Base-by-base conservation (phyloP, 2,888 invertebrate genomes). In the Torymus texanus region DNA sequence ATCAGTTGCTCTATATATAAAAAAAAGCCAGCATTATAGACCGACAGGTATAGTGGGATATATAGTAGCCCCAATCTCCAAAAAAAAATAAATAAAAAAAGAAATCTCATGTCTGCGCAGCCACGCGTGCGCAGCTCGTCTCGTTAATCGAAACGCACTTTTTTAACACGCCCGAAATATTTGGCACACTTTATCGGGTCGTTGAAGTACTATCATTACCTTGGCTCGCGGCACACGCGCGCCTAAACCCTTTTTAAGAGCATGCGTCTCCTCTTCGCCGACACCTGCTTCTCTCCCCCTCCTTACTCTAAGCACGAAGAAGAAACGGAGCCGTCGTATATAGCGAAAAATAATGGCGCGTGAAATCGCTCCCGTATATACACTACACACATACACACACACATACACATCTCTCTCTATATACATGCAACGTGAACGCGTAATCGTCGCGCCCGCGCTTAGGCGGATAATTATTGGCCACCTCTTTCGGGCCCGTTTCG, bases 291-390 rank as follows among this genome's bases (percentile, higher is more conserved):
- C 14, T 3, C 29, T 61, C 53, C 21, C 14, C 4, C 29, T 61
- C 53, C 24, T 59, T 29, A 21, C 41, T 12, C 63, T 63, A 63
- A 18, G 13, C 63, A 55, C 5, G 11, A 21, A 16, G 3, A 2
- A 10, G 24, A 50, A 24, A 14, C 50, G 24, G 66, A 53, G 53
- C 29, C 72, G 58, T 55, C 73, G 58, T 74, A 21, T 21, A 21
- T 21, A 71, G 78, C 66, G 59, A 63, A 77, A 68, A 72, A 75
- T 78, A 75, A 81, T 81, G 75, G 71, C 75, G 78, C 78, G 78
- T 78, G 75, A 81, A 81, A 81, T 81, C 78, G 81, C 81, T 81
- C 75, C 75, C 78, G 74, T 56, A 59, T 53, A 67, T 50, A 62
- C 41, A 41, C 41, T 41, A 41, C 8, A 41, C 5, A 8, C 41